Conservation (phyloP, 2,113 vertebrate species). For the Phasianus colchicus region DNA sequence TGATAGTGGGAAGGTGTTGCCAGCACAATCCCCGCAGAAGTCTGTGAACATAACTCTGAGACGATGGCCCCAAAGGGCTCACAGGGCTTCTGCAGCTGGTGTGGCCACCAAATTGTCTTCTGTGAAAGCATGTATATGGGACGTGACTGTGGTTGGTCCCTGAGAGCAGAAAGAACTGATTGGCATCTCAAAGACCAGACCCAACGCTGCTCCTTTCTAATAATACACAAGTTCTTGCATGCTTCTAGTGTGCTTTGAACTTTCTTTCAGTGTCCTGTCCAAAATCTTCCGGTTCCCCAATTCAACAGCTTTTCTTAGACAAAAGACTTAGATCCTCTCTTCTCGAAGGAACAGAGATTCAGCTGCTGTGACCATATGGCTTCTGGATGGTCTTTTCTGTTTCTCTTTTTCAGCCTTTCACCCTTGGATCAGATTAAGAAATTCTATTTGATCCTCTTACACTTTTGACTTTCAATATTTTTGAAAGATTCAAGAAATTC, state of each 20-base stretch:
- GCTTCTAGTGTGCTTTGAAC: not conserved
- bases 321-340: not conserved
- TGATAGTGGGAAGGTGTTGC: not conserved
- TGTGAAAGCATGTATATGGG: too few relatives aligned
- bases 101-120: not conserved
- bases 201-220: not conserved
- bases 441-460: not conserved
- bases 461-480: not conserved
- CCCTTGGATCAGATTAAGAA: not conserved
- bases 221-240: not conserved
- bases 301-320: not conserved
- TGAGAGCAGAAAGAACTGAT: not conserved
- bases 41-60: not conserved
- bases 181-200: not conserved
- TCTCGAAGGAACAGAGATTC: not conserved
- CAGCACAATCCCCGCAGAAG: not conserved
- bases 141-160: not conserved
- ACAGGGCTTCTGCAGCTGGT: accelerated
- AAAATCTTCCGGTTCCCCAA: not conserved
- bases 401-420: not conserved
- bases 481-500: not conserved
- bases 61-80: accelerated
- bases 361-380: not conserved
- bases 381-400: not conserved
- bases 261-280: not conserved